Base-by-base conservation (phyloP, 2,888 invertebrate species). In the Limnephilus lunatus region DNA sequence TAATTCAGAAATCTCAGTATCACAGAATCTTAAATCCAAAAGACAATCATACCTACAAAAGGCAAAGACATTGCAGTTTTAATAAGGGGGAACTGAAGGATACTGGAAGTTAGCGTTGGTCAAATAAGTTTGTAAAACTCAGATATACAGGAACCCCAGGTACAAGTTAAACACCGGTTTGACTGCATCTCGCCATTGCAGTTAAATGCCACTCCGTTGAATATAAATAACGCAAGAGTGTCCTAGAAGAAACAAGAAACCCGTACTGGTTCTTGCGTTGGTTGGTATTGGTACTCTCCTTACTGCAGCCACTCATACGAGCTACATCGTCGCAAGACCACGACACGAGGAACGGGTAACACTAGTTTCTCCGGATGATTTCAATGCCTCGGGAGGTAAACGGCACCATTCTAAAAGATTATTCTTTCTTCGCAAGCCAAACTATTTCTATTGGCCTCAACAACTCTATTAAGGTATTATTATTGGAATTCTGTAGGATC, bases 401-500 rank as follows among this genome's bases (percentile, higher is more conserved):
- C 68, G 25, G 68, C 68, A 68, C 25, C 68, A 68, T 68, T 68
- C 25, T 25, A n/a, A 68, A n/a, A n/a, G 68, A 25, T 25, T 48
- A 48, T 68, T 25, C 25, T 68, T 68, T 25, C 1, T 68, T 25
- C 19, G 25, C 9, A 25, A n/a, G 7, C 68, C 9, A 25, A n/a
- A 68, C 68, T 25, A 68, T 25, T 68, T 68, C 68, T 68, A n/a
- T 9, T 68, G n/a, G 68, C 68, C 9, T 68, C 44, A n/a, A 68
- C 68, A 68, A 68, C 68, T 68, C 68, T 68, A 68, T 68, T 68
- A 68, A 68, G 68, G 68, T 68, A n/a, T 68, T 68, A 68, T 68
- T 68, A 68, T 68, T 68, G 9, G 25, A 68, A 25, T 68, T 68
- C 9, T n/a, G 25, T 68, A n/a, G 68, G 25, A 68, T 68, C 68